These are phyloP conservation scores for Conopomorpha cramerella DNA, from an alignment of 1,140 invertebrate genomes.

Conservation along the genomic window DNA sequence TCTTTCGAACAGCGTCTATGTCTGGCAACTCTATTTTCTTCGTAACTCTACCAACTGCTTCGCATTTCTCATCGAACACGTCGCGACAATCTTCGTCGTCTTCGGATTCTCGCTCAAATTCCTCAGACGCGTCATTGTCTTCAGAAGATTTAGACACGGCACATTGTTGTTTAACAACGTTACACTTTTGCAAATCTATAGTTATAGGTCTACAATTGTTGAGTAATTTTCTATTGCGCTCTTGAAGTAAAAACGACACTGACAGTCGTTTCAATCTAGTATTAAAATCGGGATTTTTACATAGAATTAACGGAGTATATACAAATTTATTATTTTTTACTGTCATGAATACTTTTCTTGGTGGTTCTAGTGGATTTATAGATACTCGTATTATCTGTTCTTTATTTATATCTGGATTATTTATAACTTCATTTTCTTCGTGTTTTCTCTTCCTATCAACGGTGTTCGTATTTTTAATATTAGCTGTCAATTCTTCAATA, in stretches of 20 bases:
- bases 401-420: background rate
- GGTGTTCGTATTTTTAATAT: background rate
- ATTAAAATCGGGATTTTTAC: background rate
- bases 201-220: background rate
- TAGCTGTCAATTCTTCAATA: background rate
- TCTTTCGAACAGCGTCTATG: background rate
- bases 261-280: background rate
- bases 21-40: background rate
- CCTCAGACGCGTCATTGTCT: no score
- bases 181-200: background rate
- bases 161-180: background rate
- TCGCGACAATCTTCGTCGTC: background rate
- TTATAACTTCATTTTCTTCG: background rate
- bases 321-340: background rate
- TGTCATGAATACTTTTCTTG: background rate
- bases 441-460: background rate
- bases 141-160: no score
- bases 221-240: background rate
- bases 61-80: no score
- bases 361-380: background rate
- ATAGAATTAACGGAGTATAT: background rate
- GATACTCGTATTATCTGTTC: no score
- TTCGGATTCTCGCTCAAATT: background rate
- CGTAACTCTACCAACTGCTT: no score
- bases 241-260: background rate